phyloP scores from a whole-genome alignment of 1,140 invertebrate species.

The Pseudoatta argentina region DNA sequence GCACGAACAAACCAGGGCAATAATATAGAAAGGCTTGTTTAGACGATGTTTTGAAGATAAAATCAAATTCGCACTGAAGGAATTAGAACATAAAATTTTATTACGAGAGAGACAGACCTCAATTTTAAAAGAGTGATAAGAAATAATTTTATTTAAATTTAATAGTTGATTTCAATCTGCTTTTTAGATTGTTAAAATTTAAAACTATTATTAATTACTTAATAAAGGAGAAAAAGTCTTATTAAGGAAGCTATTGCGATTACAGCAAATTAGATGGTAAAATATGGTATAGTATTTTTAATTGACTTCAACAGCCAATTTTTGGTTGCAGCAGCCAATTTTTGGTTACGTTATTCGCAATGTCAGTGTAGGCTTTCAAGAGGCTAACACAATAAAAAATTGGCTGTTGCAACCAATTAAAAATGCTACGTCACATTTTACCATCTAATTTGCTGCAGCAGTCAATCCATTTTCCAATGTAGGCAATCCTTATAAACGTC shows the following conservation, averaged over 20 bases:
- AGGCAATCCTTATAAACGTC: not conserved
- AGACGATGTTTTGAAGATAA: not conserved
- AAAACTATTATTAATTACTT: not conserved
- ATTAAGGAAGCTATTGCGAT: not conserved
- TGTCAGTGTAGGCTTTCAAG: too few relatives aligned
- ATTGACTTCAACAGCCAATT: too few relatives aligned
- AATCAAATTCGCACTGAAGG: not conserved
- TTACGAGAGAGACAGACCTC: too few relatives aligned
- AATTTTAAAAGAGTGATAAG: not conserved
- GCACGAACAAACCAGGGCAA: conserved; percentile 13
- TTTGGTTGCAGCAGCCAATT: too few relatives aligned
- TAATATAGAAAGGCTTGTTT: not conserved
- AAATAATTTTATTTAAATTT: not conserved
- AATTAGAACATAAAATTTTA: not conserved
- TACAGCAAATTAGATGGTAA: too few relatives aligned
- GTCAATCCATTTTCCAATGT: not conserved
- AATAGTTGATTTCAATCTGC: not conserved
- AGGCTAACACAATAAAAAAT: too few relatives aligned
- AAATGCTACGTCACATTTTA: too few relatives aligned
- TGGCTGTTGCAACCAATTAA: too few relatives aligned
- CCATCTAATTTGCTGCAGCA: too few relatives aligned
- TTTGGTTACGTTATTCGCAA: too few relatives aligned
- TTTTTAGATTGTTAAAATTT: conserved; percentile 5
- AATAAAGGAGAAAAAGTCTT: not conserved
- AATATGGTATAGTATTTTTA: too few relatives aligned